Evolutionary conservation across 2,113 vertebrate species (phyloP).

Genomic region (Sylvilagus bachmani): DNA sequence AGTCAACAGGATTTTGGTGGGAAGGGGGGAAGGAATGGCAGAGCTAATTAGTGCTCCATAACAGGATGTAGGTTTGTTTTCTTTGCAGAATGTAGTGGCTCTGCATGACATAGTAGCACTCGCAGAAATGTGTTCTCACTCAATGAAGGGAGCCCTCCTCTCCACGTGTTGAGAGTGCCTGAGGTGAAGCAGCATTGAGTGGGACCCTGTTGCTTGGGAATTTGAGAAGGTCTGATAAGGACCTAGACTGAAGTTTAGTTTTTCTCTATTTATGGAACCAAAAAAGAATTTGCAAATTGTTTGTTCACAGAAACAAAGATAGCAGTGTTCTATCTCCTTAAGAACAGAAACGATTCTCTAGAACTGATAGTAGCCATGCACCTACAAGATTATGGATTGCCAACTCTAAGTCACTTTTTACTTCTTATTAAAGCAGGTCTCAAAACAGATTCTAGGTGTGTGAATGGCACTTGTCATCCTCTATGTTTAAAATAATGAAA

Average conservation of each 20-base stretch:
- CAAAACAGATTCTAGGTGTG: conserved; percentile 7
- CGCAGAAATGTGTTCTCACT: background rate
- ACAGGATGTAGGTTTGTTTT: conserved; percentile 28
- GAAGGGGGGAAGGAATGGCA: background rate
- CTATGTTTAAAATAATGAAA: conserved; percentile 20
- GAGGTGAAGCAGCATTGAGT: conserved; percentile 27
- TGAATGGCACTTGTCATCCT: background rate
- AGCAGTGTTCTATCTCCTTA: background rate
- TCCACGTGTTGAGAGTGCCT: background rate
- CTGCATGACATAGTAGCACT: background rate
- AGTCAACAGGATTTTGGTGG: background rate
- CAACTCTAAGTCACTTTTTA: background rate
- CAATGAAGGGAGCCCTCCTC: background rate
- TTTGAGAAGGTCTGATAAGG: conserved; percentile 47
- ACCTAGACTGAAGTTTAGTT: background rate
- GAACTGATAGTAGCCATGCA: background rate
- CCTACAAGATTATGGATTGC: background rate
- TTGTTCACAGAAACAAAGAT: conserved; percentile 52
- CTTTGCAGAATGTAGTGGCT: conserved; percentile 54
- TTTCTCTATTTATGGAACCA: background rate
- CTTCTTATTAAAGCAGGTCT: background rate
- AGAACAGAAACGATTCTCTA: background rate
- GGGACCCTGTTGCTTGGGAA: conserved; percentile 42
- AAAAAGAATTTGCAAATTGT: background rate
- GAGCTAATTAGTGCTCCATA: conserved; percentile 49